Base-by-base conservation (phyloP, 2,113 vertebrate genomes). In the Oreotrochilus melanogaster region DNA sequence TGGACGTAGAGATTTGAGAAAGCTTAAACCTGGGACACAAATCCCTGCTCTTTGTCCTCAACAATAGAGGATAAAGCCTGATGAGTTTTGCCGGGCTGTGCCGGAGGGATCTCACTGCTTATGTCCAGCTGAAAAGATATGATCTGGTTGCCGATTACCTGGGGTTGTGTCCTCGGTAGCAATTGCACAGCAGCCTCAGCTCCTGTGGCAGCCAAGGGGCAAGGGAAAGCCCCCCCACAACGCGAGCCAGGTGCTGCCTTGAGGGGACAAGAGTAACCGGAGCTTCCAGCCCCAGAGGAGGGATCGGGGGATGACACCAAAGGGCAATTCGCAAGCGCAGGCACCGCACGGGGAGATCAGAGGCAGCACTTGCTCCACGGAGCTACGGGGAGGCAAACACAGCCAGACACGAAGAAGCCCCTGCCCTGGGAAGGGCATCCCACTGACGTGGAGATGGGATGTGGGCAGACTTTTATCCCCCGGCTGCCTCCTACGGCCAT, bases 1-100 rank as follows among this genome's bases (percentile, higher is more conserved):
- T 45, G 28, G 7, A n/a, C 30, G 14, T 0, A 75, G 92, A 69
- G 80, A 80, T 65, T 51, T 66, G 85, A 58, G 86, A 67, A 62
- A 56, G 91, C 93, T 92, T 93, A 85, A 88, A 82, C 4, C 81
- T 14, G 6, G 88, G 70, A 75, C 91, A 75, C 70, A 96, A 96
- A 94, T 96, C 95, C 95, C 70, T 3, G 18, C 1, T 78, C 85
- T 95, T 85, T 93, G 87, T 92, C 92, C 84, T 56, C 28, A 54
- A 87, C 84, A 92, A 80, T 31, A 83, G 91, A 3, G 93, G 79
- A 88, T 90, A 33, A 95, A 87, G 78, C 1, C 73, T 3, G 92
- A 18, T n/a, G 27, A 3, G 8, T 84, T 2, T 42, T 1, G 6
- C 14, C n/a, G 9, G 4, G 80, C 16, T 24, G 76, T 0, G 62